Evolutionary conservation across 2,113 vertebrate genomes (phyloP).

Genomic region (Platichthys flesus): DNA sequence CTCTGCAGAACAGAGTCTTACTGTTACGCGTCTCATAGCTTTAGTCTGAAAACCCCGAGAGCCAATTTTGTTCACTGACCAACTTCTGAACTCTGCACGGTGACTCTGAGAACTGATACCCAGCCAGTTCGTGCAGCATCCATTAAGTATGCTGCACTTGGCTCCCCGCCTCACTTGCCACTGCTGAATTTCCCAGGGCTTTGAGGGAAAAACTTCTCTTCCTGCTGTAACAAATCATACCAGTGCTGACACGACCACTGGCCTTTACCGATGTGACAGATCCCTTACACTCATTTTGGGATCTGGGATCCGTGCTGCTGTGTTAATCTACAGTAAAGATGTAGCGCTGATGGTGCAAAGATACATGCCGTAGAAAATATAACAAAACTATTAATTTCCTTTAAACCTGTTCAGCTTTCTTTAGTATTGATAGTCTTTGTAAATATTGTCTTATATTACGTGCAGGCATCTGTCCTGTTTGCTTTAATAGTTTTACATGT

Average conservation of each 20-base stretch:
- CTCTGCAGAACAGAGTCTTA: not conserved
- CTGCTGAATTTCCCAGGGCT: slow-evolving; percentile 72
- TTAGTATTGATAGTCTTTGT: slow-evolving; percentile 25
- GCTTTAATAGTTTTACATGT: slow-evolving; percentile 61
- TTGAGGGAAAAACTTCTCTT: slow-evolving; percentile 47
- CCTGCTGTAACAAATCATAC: slow-evolving; percentile 66
- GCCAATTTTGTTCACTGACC: slow-evolving; percentile 40
- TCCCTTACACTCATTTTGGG: slow-evolving; percentile 48
- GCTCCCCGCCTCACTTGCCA: slow-evolving; percentile 24
- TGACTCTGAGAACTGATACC: slow-evolving; percentile 55
- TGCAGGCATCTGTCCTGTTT: slow-evolving; percentile 48
- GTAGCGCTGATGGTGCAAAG: slow-evolving; percentile 35
- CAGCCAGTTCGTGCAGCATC: slow-evolving; percentile 32
- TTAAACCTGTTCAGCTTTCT: slow-evolving; percentile 3
- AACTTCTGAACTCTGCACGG: slow-evolving; percentile 49
- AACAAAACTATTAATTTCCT: no score
- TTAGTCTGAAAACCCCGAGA: slow-evolving; percentile 36
- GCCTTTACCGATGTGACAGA: slow-evolving; percentile 25
- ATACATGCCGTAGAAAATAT: not conserved
- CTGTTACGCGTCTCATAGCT: not conserved
- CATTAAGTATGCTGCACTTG: slow-evolving; percentile 39
- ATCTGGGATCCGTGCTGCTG: slow-evolving; percentile 22
- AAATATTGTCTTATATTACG: slow-evolving; percentile 16
- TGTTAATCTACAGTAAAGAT: slow-evolving; percentile 15
- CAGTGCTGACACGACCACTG: slow-evolving; percentile 30